A percentile compares a stretch with the other conserved stretches of the same genome.
phyloP scores from a whole-genome alignment of 2,797 vertebrate species.

The Anableps anableps region DNA sequence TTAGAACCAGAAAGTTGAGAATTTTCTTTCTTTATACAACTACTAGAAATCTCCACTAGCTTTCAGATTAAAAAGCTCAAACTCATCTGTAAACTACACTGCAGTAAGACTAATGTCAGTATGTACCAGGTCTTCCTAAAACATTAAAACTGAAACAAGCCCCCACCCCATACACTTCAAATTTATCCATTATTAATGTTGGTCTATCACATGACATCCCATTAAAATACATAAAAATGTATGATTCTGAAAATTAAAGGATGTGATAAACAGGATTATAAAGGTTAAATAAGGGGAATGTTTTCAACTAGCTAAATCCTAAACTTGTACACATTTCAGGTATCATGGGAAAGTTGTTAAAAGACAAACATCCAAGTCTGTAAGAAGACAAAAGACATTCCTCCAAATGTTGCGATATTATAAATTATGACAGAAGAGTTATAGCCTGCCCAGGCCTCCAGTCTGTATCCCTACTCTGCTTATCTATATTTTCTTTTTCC shows the following conservation, averaged over 20 bases:
- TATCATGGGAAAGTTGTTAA: neutral
- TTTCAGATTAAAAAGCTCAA: too few relatives aligned
- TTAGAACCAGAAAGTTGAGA: too few relatives aligned
- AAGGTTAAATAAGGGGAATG: neutral
- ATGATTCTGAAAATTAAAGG: neutral
- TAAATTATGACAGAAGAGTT: neutral
- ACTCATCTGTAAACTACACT: too few relatives aligned
- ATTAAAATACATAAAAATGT: neutral
- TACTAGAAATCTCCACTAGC: too few relatives aligned
- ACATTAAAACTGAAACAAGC: too few relatives aligned
- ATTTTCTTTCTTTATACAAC: too few relatives aligned
- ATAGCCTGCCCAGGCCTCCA: neutral
- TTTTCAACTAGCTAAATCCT: neutral
- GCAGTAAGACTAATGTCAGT: too few relatives aligned
- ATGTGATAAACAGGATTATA: too few relatives aligned
- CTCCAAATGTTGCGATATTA: neutral
- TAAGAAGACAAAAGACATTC: neutral
- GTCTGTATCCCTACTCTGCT: conserved; percentile 2
- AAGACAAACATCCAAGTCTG: neutral
- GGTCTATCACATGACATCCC: neutral
- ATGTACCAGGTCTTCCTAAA: neutral
- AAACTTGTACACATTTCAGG: neutral
- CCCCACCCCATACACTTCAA: neutral
- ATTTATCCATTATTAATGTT: neutral
- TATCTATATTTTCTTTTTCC: conserved; percentile 17